Percentiles rank a stretch among this genome's conserved stretches.
Evolutionary conservation across 1,140 invertebrate species (phyloP).

Genomic region (Apis laboriosa): DNA sequence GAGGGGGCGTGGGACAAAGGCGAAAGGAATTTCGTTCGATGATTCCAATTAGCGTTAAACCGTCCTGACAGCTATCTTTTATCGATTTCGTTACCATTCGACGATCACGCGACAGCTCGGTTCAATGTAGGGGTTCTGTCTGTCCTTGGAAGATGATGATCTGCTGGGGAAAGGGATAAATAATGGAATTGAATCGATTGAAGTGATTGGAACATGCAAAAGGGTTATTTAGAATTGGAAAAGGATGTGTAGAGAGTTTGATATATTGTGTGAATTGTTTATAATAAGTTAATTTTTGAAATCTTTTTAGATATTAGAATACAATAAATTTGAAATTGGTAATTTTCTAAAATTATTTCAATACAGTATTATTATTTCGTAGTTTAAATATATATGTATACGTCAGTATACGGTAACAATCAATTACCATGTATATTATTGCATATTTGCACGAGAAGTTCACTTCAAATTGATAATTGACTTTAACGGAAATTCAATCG

Average conservation of each 20-base stretch:
- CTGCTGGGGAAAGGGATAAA: not conserved
- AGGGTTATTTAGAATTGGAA: not conserved
- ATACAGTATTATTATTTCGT: too few species aligned
- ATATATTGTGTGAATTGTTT: not conserved
- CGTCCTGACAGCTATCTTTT: not conserved
- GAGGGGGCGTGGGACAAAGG: not conserved
- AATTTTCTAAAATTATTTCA: too few species aligned
- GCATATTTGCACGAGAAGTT: too few species aligned
- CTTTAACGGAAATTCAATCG: not conserved
- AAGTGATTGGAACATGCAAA: too few species aligned
- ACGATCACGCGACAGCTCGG: too few species aligned
- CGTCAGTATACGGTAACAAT: not conserved
- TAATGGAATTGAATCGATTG: not conserved
- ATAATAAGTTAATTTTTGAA: too few species aligned
- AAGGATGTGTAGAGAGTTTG: too few species aligned
- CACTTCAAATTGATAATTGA: not conserved
- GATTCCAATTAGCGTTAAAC: slow-evolving; percentile 17
- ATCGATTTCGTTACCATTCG: too few species aligned
- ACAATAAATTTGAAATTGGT: too few species aligned
- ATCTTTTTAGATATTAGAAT: too few species aligned
- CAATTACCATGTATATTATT: not conserved
- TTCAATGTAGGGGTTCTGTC: too few species aligned
- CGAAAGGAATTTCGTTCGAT: slow-evolving; percentile 17
- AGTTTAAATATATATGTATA: too few species aligned
- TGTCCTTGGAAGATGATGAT: not conserved